Conservation (phyloP, 1,140 invertebrate genomes). For the Panulirus ornatus region DNA sequence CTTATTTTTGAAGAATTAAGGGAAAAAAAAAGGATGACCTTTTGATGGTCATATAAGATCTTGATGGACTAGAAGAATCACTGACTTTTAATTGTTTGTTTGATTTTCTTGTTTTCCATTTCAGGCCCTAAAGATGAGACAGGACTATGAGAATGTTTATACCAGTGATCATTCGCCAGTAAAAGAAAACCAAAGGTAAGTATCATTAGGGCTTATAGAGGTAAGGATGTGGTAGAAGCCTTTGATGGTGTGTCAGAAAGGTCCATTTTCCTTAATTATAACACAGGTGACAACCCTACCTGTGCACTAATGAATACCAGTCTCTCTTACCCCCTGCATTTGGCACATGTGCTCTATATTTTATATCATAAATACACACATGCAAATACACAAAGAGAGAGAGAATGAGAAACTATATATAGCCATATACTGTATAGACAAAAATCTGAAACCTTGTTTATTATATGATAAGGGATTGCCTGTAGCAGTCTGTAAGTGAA, state of each 20-base stretch:
- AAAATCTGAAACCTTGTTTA: no score
- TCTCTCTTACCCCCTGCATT: not conserved
- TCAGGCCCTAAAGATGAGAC: constrained; percentile 59
- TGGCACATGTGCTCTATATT: no score
- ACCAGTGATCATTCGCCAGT: constrained; percentile 28
- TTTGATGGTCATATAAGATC: no score
- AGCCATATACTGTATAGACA: no score
- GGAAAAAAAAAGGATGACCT: no score
- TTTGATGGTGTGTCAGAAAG: not conserved
- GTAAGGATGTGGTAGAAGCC: not conserved
- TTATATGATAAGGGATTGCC: no score
- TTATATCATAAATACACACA: no score
- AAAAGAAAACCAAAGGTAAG: constrained; percentile 52
- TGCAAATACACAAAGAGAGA: no score
- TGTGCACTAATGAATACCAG: not conserved
- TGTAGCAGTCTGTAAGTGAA: no score
- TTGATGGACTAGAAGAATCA: no score
- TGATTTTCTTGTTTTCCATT: not conserved
- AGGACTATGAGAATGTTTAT: constrained; percentile 66
- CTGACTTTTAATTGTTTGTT: not conserved
- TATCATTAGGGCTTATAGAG: not conserved
- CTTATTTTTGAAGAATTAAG: not conserved
- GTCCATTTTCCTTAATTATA: not conserved
- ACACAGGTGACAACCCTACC: not conserved
- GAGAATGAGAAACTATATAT: no score